Base-by-base conservation (phyloP, 35 echinoderm and acorn worm genomes). In the Ophioderma brevispina region DNA sequence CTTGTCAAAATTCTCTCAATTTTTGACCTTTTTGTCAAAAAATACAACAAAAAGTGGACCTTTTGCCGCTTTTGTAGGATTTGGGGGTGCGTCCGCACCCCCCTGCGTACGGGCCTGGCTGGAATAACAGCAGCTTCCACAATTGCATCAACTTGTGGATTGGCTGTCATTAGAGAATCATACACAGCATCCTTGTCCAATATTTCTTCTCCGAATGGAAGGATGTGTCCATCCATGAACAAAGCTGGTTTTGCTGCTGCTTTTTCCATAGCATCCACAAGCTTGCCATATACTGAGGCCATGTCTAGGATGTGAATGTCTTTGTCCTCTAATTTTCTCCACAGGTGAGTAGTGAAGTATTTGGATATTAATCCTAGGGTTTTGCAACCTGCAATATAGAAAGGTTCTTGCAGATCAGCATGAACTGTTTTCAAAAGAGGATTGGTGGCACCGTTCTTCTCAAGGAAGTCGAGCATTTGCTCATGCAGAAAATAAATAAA, bases 301-400 rank as follows among this genome's bases (percentile, higher is more conserved):
- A 85, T n/a, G 37, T 85, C 82, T 17, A 85, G 33, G 31, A 85
- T 85, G 32, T 85, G 82, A 4, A 85, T 18, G n/a, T 18, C 82
- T 32, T 85, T 85, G 32, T 85, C 39, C 33, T 85, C 46, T 36
- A 85, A 43, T 10, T 31, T 23, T 32, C 49, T 23, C 82, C 82
- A 85, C n/a, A 85, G 46, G 30, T 38, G 39, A 13, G 82, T 55
- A 23, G 82, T 85, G 28, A 81, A 15, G 32, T 55, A 85, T 13
- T 59, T 85, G 37, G 38, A 49, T 28, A 85, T 43, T 32, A 85
- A 43, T 34, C 82, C 82, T 5, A 85, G 49, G 13, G 82, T 43
- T 59, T 43, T 85, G 0, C 82, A 85, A 17, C 82, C 82, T 10
- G 82, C 39, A 0, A 85, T n/a, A 43, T 59, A 56, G 35, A 85